Evolutionary conservation across 2,113 vertebrate genomes (phyloP).

Genomic region (Aspiorhynchus laticeps): DNA sequence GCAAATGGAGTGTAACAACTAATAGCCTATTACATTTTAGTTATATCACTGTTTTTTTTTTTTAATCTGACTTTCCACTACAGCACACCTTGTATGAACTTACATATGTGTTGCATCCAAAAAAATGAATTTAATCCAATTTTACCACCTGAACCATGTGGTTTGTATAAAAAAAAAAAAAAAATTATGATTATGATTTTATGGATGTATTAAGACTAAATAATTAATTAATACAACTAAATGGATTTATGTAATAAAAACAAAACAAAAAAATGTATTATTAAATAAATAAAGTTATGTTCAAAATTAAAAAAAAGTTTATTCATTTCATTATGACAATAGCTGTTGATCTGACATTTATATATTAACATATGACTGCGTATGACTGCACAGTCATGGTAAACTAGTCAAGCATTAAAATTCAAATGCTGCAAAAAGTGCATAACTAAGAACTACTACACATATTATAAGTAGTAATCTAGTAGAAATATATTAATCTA

Average conservation of each 20-base stretch:
- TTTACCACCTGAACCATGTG: neutral
- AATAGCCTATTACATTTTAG: neutral
- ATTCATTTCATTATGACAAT: neutral
- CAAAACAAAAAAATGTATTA: too few species aligned
- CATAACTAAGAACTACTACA: neutral
- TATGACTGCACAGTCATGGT: neutral
- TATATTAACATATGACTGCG: neutral
- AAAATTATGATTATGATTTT: too few species aligned
- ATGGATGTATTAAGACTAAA: neutral
- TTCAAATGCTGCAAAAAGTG: neutral
- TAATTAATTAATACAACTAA: neutral
- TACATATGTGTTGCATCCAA: neutral
- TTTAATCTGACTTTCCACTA: neutral
- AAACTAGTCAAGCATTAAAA: neutral
- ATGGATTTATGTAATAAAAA: neutral
- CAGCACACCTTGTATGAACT: neutral
- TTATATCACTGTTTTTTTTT: neutral
- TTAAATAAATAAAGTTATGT: too few species aligned
- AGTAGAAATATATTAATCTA: neutral
- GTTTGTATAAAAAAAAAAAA: neutral
- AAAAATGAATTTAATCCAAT: neutral
- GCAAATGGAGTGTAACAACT: neutral
- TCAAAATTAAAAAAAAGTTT: neutral
- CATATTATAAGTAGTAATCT: neutral
- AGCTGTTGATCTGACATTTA: neutral